Evolutionary conservation across 2,888 invertebrate species (phyloP).

Genomic region (Axea sp.): DNA sequence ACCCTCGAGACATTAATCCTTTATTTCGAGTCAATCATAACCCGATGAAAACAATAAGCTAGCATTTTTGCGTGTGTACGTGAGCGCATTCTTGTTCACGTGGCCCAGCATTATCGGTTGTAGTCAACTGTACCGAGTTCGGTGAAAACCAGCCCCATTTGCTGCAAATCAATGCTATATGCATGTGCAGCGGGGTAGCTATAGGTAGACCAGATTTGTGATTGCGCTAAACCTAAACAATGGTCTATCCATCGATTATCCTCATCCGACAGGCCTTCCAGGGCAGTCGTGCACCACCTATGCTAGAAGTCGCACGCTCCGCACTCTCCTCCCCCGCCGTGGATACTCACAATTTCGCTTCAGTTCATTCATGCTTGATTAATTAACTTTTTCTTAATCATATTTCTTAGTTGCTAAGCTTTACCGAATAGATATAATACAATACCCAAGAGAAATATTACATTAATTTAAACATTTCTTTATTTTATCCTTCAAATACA

Average conservation of each 20-base stretch:
- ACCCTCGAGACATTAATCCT: slow-evolving; percentile 41
- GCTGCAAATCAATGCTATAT: slow-evolving; percentile 64
- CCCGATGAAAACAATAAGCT: slow-evolving; percentile 62
- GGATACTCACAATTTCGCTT: slow-evolving; percentile 63
- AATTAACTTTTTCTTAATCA: slow-evolving; percentile 67
- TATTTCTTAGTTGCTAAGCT: too few species aligned
- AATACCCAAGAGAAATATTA: too few species aligned
- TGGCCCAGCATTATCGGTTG: slow-evolving; percentile 44
- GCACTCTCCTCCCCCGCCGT: slow-evolving; percentile 21
- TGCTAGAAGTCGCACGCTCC: slow-evolving; percentile 52
- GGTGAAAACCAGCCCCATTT: slow-evolving; percentile 58
- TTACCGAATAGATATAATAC: too few species aligned
- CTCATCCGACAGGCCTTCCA: slow-evolving; percentile 58
- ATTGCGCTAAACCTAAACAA: slow-evolving; percentile 73
- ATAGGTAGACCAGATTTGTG: slow-evolving; percentile 68
- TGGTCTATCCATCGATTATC: slow-evolving; percentile 68
- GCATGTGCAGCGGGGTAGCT: slow-evolving; percentile 59
- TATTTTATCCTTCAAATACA: too few species aligned
- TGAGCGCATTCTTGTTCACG: slow-evolving; percentile 46
- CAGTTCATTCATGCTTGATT: slow-evolving; percentile 69
- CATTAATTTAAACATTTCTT: too few species aligned
- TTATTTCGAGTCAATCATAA: slow-evolving; percentile 63
- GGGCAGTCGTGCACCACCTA: slow-evolving; percentile 52
- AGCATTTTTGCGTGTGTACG: slow-evolving; percentile 36
- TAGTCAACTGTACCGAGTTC: slow-evolving; percentile 45